Percentiles rank a stretch among this genome's conserved stretches.
phyloP scores from a whole-genome alignment of 2,113 vertebrate species.

The Zapornia atra region DNA sequence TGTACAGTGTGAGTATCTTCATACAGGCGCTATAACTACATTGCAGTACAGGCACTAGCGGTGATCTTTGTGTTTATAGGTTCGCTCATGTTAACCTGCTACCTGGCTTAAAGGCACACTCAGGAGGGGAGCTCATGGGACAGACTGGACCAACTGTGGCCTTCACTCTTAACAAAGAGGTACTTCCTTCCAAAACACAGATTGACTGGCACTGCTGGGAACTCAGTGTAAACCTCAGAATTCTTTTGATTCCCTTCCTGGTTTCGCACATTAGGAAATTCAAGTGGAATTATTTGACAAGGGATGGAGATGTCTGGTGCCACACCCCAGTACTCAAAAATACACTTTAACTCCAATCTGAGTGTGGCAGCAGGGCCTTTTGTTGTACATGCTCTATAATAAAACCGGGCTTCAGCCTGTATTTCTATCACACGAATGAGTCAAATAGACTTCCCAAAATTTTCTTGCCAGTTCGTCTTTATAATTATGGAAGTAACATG shows the following conservation, averaged over 20 bases:
- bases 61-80: neutral
- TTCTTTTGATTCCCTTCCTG: neutral
- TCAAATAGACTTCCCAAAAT: neutral
- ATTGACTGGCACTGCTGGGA: neutral
- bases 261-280: neutral
- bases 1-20: neutral
- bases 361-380: neutral
- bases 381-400: neutral
- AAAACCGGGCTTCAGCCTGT: neutral
- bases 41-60: neutral
- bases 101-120: neutral
- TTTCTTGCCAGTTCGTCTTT: neutral
- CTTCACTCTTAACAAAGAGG: neutral
- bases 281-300: neutral
- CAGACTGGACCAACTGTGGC: neutral
- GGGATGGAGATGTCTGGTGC: neutral
- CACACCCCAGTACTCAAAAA: neutral
- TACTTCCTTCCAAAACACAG: neutral
- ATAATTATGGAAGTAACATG: neutral
- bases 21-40: neutral
- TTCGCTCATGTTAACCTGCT: neutral
- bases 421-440: neutral
- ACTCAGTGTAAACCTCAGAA: neutral
- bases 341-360: neutral
- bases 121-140: neutral